phyloP scores from a whole-genome alignment of 2,113 vertebrate genomes.

The Puntigrus tetrazona region DNA sequence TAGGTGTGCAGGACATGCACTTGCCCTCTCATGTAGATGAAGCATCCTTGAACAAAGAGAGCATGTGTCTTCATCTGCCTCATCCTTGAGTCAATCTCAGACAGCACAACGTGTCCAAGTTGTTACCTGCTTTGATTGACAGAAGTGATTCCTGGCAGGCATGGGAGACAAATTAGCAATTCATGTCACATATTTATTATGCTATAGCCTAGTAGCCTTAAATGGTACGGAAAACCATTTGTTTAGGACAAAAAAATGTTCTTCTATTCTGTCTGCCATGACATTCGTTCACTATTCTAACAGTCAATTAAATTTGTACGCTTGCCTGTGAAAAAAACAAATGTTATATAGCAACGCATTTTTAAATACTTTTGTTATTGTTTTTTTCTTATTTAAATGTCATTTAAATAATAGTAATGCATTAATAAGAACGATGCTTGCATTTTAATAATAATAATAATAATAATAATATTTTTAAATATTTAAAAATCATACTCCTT shows the following conservation, averaged over 20 bases:
- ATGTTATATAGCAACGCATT: not conserved
- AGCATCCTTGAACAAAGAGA: slow-evolving; percentile 6
- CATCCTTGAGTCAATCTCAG: not conserved
- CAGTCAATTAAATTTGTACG: not conserved
- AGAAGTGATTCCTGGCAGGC: not conserved
- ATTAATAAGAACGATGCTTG: not conserved
- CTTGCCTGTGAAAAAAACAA: too few relatives aligned
- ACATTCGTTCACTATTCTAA: not conserved
- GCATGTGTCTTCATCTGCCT: not conserved
- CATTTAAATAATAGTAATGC: too few relatives aligned
- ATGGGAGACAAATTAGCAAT: not conserved
- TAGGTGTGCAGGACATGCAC: not conserved
- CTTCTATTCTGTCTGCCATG: not conserved
- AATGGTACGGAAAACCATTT: not conserved
- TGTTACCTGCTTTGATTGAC: not conserved
- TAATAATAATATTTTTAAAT: too few relatives aligned
- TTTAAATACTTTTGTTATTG: too few relatives aligned
- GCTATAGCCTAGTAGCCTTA: not conserved
- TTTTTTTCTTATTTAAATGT: too few relatives aligned
- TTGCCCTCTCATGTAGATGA: not conserved
- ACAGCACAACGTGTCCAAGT: not conserved
- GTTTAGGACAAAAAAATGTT: not conserved
- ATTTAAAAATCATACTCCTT: too few relatives aligned
- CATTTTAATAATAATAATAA: not conserved
- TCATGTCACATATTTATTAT: not conserved